Evolutionary conservation across 1,140 invertebrate species (phyloP), one percentile per base, ranked within the genome.

Genomic region (Drosophila melanica): DNA sequence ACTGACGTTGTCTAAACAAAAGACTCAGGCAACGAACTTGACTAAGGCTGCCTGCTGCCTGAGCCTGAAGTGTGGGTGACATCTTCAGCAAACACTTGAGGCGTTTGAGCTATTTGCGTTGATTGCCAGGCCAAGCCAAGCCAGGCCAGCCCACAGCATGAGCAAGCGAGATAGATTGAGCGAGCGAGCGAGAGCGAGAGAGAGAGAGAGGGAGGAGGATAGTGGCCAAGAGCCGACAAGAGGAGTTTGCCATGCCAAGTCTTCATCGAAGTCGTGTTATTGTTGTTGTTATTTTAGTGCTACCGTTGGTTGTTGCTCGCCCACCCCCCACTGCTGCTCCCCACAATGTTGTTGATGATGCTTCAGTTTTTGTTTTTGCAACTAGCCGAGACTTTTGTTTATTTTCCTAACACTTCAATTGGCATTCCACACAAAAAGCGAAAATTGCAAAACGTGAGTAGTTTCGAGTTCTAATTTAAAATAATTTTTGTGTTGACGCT

Each of bases 391-490:
- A 48, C 62, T 81, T 89, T 84, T 89, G 84, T 89, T 89, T 89
- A 89, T 89, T 89, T 89, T 89, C 77, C 84, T 84, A 89, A 89
- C 84, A 89, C 84, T 89, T 89, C 84, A 89, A 89, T 89, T 89
- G 84, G 84, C 84, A 89, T 89, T 89, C 84, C 84, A 89, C 64
- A 87, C 82, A 86, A 87, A 77, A 69, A 89, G 80, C 84, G 84
- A 90, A 89, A 89, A 89, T 89, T 89, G 85, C 85, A 89, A 89
- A 89, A 89, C 85, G 85, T 89, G 85, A 90, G 85, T 79, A 89
- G 85, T 89, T 89, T 89, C 85, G 80, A 89, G 85, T 89, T 89
- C 85, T 89, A 89, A 89, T 89, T 89, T 89, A 89, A 89, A 89
- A 89, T 89, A 89, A 89, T 89, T 89, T 89, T 89, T 89, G 84